Conservation (phyloP, 2,888 invertebrate species). For the Eudemis profundana region DNA sequence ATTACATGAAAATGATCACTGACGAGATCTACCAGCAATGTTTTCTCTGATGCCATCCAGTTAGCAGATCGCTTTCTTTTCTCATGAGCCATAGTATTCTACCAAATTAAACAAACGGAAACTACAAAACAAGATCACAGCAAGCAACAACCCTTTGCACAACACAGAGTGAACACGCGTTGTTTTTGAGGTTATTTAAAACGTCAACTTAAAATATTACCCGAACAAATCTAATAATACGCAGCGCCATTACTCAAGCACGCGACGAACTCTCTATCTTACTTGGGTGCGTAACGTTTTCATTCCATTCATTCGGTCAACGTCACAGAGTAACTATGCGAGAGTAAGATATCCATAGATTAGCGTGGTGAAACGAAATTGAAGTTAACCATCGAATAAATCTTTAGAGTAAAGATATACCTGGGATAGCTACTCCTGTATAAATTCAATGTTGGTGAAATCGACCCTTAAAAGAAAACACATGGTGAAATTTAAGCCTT, state of each 20-base stretch:
- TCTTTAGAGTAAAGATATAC: slow-evolving; percentile 4
- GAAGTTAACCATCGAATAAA: slow-evolving; percentile 8
- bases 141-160: not conserved
- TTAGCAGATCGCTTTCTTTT: slow-evolving; percentile 17
- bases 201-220: not conserved
- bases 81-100: not conserved
- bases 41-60: slow-evolving; percentile 18
- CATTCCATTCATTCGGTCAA: not conserved
- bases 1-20: slow-evolving; percentile 9
- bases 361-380: not conserved
- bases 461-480: not conserved
- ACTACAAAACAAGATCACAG: not conserved
- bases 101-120: no score
- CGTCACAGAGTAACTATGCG: not conserved
- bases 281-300: not conserved
- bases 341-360: not conserved
- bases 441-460: slow-evolving; percentile 8
- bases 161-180: not conserved
- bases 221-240: slow-evolving; percentile 9
- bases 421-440: not conserved
- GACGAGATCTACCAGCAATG: slow-evolving; percentile 11
- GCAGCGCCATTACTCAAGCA: not conserved
- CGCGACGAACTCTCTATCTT: not conserved
- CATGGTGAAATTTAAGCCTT: no score
- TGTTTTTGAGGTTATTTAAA: not conserved